Base-by-base conservation (phyloP, 2,888 invertebrate species). In the Thera britannica region DNA sequence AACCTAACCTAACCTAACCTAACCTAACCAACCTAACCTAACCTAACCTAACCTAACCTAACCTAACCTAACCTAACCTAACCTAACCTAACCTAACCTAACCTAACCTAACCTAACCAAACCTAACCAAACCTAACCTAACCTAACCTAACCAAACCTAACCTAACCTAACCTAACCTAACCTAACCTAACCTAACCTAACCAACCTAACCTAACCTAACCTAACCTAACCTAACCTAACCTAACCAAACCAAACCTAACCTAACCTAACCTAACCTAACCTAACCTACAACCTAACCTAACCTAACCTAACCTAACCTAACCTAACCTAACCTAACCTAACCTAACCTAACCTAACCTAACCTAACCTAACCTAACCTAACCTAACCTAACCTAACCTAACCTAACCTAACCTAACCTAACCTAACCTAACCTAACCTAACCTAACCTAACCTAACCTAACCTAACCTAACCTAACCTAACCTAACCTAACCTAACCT, bases 181-280 rank as follows among this genome's bases (percentile, higher is more conserved):
- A 72, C 70, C 68, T 73, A 72, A 69, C 73, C 72, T 74, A 71
- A 71, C 74, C 73, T 67, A 67, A 69, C 68, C 71, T 70, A 70
- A 65, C 65, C 65, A 74, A 78, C 75, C 75, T 76, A 72, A 76
- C 75, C 62, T 73, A 69, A 74, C 73, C 75, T 71, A 75, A 76
- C 74, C 68, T 73, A 75, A 70, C 73, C 72, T 73, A 72, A 72
- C 75, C 75, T 58, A 62, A 71, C 44, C 38, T 44, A 44, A 44
- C 44, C 44, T 44, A 44, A 44, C 44, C 44, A 6, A 44, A 44
- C 44, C 44, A 6, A 6, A 44, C 44, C 44, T 44, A 44, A 44
- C 44, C 44, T 44, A 44, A 44, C 44, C 44, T 44, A 44, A 44
- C 75, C 73, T 73, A 71, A 72, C 73, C 73, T 73, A 70, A 72